A percentile compares a stretch with the other conserved stretches of the same genome.
Conservation (phyloP, 2,797 vertebrate species). For the Melanotaenia trifasciata region DNA sequence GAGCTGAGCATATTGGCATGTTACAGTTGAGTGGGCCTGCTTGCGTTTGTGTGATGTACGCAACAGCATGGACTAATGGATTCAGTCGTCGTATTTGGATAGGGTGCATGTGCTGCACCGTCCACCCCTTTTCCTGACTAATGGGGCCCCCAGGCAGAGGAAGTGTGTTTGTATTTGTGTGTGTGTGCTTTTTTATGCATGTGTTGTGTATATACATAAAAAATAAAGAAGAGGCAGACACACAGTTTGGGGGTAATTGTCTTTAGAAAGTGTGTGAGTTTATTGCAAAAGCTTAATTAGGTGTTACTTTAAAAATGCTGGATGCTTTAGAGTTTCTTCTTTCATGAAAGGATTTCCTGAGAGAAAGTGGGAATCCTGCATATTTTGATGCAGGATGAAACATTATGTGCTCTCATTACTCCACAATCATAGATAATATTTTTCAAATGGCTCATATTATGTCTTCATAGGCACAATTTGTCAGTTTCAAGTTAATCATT, state of each 20-base stretch:
- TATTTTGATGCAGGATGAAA: slow-evolving; percentile 48
- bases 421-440: slow-evolving; percentile 42
- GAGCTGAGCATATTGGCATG: slow-evolving; percentile 86
- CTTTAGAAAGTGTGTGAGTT: slow-evolving; percentile 6
- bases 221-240: slow-evolving; percentile 21
- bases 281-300: slow-evolving; percentile 21
- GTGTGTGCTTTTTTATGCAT: neutral
- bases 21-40: slow-evolving; percentile 85
- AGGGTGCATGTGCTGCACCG: slow-evolving; percentile 71
- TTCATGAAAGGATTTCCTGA: slow-evolving; percentile 47
- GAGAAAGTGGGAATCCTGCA: slow-evolving; percentile 20
- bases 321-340: slow-evolving; percentile 16
- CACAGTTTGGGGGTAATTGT: slow-evolving; percentile 39
- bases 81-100: slow-evolving; percentile 82
- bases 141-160: slow-evolving; percentile 82
- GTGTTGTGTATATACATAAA: slow-evolving; percentile 4
- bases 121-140: slow-evolving; percentile 85
- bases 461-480: slow-evolving; percentile 22
- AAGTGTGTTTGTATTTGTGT: slow-evolving; percentile 43
- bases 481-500: slow-evolving; percentile 47
- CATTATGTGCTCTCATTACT: slow-evolving; percentile 47
- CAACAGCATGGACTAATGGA: slow-evolving; percentile 88
- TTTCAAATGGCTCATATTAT: slow-evolving; percentile 35
- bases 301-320: slow-evolving; percentile 24
- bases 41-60: slow-evolving; percentile 80